Evolutionary conservation across 2,888 invertebrate genomes (phyloP).

Genomic region (Maniola hyperantus): DNA sequence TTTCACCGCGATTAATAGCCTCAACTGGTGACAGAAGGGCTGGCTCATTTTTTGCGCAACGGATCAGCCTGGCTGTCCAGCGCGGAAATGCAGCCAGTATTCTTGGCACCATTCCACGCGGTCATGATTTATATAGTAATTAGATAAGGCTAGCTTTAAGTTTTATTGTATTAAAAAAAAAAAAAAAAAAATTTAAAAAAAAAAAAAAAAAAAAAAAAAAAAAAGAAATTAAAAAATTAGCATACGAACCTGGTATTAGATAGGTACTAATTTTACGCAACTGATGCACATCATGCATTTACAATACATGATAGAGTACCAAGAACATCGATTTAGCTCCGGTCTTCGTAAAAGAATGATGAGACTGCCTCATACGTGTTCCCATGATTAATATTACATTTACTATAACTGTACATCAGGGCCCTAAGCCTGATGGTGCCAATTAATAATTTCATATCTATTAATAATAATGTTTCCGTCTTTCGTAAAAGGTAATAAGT

Average conservation of each 20-base stretch:
- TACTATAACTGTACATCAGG: conserved; percentile 30
- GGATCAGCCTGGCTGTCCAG: too few species aligned
- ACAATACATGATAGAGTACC: conserved; percentile 12
- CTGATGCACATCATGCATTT: not conserved
- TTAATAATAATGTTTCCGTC: conserved; percentile 37
- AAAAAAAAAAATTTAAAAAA: too few species aligned
- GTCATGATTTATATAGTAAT: too few species aligned
- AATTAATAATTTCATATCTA: conserved; percentile 41
- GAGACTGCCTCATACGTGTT: conserved; percentile 25
- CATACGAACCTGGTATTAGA: not conserved
- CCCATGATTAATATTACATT: conserved; percentile 38
- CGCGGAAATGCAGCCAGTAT: too few species aligned
- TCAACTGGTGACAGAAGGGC: too few species aligned
- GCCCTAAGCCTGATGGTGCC: conserved; percentile 33
- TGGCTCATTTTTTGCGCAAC: too few species aligned
- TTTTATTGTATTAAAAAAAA: too few species aligned
- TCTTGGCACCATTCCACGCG: too few species aligned
- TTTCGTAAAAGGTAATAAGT: conserved; percentile 30
- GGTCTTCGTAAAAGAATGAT: conserved; percentile 34
- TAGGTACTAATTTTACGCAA: not conserved
- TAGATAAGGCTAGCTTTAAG: too few species aligned
- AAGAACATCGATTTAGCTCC: conserved; percentile 29
- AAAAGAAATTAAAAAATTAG: not conserved
- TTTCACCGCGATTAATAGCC: too few species aligned
- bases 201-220: too few species aligned